Evolutionary conservation across 2,888 invertebrate genomes (phyloP).

Genomic region (Eupithecia inturbata): DNA sequence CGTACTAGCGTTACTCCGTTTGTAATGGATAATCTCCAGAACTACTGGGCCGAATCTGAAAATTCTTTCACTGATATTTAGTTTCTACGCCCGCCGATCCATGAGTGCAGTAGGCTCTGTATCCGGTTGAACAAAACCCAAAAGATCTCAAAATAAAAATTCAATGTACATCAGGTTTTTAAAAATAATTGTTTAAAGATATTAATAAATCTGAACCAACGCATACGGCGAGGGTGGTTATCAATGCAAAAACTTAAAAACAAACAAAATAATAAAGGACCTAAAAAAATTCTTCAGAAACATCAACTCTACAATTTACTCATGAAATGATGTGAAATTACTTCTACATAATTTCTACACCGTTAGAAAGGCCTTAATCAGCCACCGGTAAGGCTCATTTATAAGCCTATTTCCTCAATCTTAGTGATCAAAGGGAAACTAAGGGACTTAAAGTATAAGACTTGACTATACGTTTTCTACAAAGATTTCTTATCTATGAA

Average conservation of each 20-base stretch:
- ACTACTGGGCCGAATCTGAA: background rate
- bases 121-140: background rate
- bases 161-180: background rate
- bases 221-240: background rate
- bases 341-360: no score
- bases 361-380: constrained; percentile 9
- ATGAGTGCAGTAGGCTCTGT: background rate
- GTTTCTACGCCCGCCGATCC: background rate
- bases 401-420: constrained; percentile 19
- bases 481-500: background rate
- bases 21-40: background rate
- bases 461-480: background rate
- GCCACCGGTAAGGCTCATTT: constrained; percentile 12
- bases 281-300: background rate
- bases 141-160: background rate
- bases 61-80: background rate
- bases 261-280: background rate
- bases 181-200: background rate
- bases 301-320: background rate
- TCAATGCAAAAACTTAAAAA: background rate
- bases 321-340: background rate
- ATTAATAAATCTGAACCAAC: background rate
- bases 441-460: background rate
- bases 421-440: background rate
- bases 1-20: background rate